phyloP scores from a whole-genome alignment of 2,888 invertebrate species.

The Synanthedon tipuliformis region DNA sequence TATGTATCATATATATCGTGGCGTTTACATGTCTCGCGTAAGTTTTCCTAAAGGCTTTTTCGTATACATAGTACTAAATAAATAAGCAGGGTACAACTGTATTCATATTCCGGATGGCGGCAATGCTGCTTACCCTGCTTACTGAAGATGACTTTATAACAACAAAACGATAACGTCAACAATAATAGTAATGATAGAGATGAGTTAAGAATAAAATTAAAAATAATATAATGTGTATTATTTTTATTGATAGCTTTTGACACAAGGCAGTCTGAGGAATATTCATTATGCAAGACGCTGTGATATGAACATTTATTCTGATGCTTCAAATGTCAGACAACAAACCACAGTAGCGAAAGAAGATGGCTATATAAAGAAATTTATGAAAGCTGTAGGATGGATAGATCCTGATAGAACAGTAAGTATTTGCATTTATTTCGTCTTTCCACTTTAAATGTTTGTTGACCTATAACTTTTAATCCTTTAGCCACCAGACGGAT shows the following conservation, averaged over 20 bases:
- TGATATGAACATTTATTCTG: background rate
- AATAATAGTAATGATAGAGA: too few species aligned
- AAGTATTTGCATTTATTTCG: slow-evolving; percentile 14
- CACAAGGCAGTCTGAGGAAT: background rate
- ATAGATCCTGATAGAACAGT: slow-evolving; percentile 69
- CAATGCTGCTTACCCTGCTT: too few species aligned
- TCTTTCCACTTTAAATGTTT: background rate
- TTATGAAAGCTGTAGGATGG: slow-evolving; percentile 72
- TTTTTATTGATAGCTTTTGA: background rate
- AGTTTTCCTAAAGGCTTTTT: too few species aligned
- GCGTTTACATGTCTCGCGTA: too few species aligned
- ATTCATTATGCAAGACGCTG: background rate
- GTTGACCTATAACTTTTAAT: background rate
- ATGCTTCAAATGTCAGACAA: slow-evolving; percentile 12
- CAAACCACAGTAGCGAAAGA: slow-evolving; percentile 44
- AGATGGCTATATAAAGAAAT: slow-evolving; percentile 67
- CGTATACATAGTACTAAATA: too few species aligned
- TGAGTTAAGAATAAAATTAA: too few species aligned
- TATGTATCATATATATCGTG: too few species aligned
- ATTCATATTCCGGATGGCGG: too few species aligned
- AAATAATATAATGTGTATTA: background rate
- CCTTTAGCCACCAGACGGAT: too few species aligned
- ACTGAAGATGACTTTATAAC: too few species aligned
- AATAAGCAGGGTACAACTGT: too few species aligned
- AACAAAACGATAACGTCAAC: too few species aligned